Evolutionary conservation across 2,888 invertebrate species (phyloP).

Genomic region (Loripinus fragilis): DNA sequence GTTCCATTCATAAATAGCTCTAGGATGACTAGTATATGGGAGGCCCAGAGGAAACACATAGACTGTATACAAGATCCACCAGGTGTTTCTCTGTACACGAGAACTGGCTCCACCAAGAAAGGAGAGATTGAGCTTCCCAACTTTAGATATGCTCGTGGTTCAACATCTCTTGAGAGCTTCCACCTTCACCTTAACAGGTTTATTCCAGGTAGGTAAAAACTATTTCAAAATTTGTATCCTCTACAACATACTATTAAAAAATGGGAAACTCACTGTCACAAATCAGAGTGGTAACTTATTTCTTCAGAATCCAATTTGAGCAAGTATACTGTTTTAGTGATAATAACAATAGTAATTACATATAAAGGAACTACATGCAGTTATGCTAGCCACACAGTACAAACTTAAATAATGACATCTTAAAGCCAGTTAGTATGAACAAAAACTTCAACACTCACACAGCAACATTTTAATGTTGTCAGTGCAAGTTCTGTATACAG

Average conservation of each 20-base stretch:
- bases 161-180: conserved; percentile 43
- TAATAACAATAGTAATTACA: too few relatives aligned
- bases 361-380: too few relatives aligned
- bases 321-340: too few relatives aligned
- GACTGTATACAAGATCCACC: conserved; percentile 57
- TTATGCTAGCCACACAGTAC: too few relatives aligned
- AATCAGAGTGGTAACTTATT: too few relatives aligned
- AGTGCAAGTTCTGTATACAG: too few relatives aligned
- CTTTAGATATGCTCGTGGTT: conserved; percentile 39
- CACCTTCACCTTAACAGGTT: conserved; percentile 37
- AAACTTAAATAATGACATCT: too few relatives aligned
- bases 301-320: too few relatives aligned
- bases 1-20: conserved; percentile 43
- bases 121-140: conserved; percentile 31
- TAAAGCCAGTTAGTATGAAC: too few relatives aligned
- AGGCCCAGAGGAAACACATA: conserved; percentile 44
- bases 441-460: too few relatives aligned
- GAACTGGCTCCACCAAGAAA: conserved; percentile 34
- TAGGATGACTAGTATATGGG: conserved; percentile 47
- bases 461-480: too few relatives aligned
- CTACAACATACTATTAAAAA: conserved; percentile 13
- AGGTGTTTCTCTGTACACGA: conserved; percentile 34
- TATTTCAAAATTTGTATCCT: neutral
- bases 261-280: too few relatives aligned
- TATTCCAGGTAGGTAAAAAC: conserved; percentile 33